phyloP scores from a whole-genome alignment of 2,113 vertebrate genomes.

The Prionailurus bengalensis region DNA sequence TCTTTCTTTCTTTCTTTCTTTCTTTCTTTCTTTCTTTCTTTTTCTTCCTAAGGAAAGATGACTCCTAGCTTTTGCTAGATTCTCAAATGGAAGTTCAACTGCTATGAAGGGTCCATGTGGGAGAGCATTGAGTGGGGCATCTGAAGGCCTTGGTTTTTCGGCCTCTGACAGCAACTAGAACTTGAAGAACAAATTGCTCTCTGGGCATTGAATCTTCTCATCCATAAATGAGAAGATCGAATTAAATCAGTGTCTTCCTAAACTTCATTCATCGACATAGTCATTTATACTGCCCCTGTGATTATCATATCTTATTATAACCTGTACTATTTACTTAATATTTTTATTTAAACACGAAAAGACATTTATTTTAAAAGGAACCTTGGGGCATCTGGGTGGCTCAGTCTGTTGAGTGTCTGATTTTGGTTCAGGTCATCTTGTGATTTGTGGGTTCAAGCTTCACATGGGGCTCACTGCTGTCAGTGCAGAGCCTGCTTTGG shows the following conservation, averaged over 20 bases:
- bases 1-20: too few species aligned
- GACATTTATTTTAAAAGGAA: slow-evolving; percentile 9
- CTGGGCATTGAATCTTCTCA: background rate
- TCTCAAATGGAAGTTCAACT: background rate
- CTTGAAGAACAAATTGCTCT: background rate
- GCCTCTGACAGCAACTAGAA: background rate
- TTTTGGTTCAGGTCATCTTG: too few species aligned
- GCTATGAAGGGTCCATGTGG: background rate
- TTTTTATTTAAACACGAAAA: background rate
- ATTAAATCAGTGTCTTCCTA: background rate
- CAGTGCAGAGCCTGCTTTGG: too few species aligned
- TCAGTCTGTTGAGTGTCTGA: too few species aligned
- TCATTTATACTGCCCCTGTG: background rate
- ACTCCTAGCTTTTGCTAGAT: background rate
- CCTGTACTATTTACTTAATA: background rate
- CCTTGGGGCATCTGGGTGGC: background rate
- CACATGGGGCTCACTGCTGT: too few species aligned
- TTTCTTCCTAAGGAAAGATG: background rate
- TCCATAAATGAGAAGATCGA: background rate
- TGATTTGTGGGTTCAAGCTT: too few species aligned
- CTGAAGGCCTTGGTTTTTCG: background rate
- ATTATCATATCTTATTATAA: background rate
- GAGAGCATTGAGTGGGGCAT: background rate
- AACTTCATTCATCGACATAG: slow-evolving; percentile 22
- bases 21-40: too few species aligned